phyloP scores from a whole-genome alignment of 2,113 vertebrate genomes.

The Brienomyrus brachyistius region DNA sequence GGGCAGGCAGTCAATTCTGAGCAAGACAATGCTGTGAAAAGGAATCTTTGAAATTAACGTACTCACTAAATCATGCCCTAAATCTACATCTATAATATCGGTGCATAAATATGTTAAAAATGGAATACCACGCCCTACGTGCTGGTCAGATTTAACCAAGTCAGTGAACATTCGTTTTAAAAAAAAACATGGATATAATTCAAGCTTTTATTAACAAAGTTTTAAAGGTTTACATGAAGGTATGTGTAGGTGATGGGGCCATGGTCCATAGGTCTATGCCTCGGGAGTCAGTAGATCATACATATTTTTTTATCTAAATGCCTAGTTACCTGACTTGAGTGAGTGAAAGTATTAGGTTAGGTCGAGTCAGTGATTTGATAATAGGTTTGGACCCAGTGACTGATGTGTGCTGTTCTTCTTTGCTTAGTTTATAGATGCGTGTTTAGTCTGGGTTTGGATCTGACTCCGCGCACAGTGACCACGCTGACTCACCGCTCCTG shows the following conservation, averaged over 20 bases:
- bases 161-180: too few relatives aligned
- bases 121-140: too few relatives aligned
- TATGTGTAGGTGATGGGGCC: neutral
- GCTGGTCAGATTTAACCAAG: too few relatives aligned
- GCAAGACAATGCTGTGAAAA: too few relatives aligned
- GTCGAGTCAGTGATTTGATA: neutral
- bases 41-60: too few relatives aligned
- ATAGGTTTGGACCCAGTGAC: neutral
- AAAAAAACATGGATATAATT: too few relatives aligned
- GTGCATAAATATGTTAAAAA: too few relatives aligned
- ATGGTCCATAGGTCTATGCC: neutral
- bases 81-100: too few relatives aligned
- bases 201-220: too few relatives aligned
- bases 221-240: neutral
- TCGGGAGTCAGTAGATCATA: neutral
- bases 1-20: neutral
- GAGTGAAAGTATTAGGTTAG: neutral
- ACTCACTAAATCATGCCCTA: too few relatives aligned
- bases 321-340: neutral
- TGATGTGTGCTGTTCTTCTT: neutral
- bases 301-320: neutral
- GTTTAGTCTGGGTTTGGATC: neutral
- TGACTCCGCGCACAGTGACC: neutral
- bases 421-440: neutral
- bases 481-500: slow-evolving; percentile 48